Percentiles rank a stretch among this genome's conserved stretches.
phyloP scores from a whole-genome alignment of 2,888 invertebrate genomes.

The Ectropis crepuscularia region DNA sequence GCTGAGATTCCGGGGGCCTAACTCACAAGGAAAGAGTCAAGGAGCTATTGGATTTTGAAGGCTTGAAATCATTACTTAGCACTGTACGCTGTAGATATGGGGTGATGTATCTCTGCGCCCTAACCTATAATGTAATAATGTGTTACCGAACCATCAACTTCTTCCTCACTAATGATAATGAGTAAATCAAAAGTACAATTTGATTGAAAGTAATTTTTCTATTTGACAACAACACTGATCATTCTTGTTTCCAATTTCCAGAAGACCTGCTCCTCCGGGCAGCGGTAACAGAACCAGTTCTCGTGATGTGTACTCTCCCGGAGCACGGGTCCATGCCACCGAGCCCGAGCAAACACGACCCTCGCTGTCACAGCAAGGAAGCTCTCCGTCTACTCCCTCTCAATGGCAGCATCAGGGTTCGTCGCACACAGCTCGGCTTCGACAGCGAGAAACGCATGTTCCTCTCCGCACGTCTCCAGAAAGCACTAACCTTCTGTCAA shows the following conservation, averaged over 20 bases:
- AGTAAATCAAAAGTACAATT: no score
- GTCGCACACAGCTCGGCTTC: slow-evolving; percentile 86
- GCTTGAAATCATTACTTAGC: no score
- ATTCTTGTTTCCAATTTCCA: slow-evolving; percentile 51
- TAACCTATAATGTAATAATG: no score
- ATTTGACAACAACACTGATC: no score
- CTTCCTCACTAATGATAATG: no score
- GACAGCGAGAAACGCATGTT: slow-evolving; percentile 86
- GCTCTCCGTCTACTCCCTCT: slow-evolving; percentile 79
- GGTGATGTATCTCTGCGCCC: no score
- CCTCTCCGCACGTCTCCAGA: slow-evolving; percentile 86
- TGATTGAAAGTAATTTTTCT: no score
- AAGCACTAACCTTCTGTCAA: slow-evolving; percentile 87
- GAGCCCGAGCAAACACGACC: slow-evolving; percentile 80
- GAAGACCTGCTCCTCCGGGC: slow-evolving; percentile 85
- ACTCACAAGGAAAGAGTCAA: no score
- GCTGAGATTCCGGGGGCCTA: no score
- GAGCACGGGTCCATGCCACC: slow-evolving; percentile 77
- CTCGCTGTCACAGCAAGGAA: slow-evolving; percentile 82
- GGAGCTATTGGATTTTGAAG: no score
- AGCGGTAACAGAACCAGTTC: slow-evolving; percentile 86
- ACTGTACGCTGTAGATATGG: no score
- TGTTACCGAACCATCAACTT: no score
- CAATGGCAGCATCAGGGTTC: slow-evolving; percentile 69
- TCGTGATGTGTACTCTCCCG: slow-evolving; percentile 87